A percentile compares a stretch with the other conserved stretches of the same genome.
phyloP scores from a whole-genome alignment of 1,140 invertebrate species.

The Acyrthosiphon pisum region DNA sequence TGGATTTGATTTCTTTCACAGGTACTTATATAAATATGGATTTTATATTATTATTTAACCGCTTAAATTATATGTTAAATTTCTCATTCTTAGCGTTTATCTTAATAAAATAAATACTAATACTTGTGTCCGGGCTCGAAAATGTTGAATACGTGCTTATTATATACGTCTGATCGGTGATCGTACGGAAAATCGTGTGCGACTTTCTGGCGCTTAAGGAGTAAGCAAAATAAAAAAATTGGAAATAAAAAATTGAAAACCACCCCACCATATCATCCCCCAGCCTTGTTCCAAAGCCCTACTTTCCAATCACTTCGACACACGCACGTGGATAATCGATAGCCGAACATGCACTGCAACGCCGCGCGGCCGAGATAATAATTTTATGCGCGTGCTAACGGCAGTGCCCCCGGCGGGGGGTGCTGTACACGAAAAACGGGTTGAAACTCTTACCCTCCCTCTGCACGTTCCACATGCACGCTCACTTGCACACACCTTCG shows the following conservation, averaged over 20 bases:
- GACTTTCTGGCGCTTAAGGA: not conserved
- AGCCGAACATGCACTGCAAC: not conserved
- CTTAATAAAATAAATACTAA: too few relatives aligned
- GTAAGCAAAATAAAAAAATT: not conserved
- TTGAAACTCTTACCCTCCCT: not conserved
- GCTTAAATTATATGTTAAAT: too few relatives aligned
- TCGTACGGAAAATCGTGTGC: not conserved
- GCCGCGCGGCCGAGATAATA: not conserved
- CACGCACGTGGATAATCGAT: slow-evolving; percentile 34
- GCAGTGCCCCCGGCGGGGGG: not conserved
- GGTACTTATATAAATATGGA: too few relatives aligned
- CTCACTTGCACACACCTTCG: not conserved
- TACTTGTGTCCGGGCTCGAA: too few relatives aligned
- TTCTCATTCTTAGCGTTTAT: too few relatives aligned
- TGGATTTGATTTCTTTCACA: too few relatives aligned
- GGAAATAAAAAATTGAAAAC: not conserved
- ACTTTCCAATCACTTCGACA: not conserved
- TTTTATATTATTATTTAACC: too few relatives aligned
- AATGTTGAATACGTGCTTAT: not conserved
- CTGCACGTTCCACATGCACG: not conserved
- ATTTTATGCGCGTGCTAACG: slow-evolving; percentile 9
- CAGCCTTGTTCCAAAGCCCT: too few relatives aligned
- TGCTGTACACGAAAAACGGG: not conserved
- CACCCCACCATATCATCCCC: not conserved
- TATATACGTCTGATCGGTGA: too few relatives aligned